Evolutionary conservation across 37 sponge, comb jelly and placozoan genomes (phyloP).

Genomic region (Aphrocallistes beatrix): DNA sequence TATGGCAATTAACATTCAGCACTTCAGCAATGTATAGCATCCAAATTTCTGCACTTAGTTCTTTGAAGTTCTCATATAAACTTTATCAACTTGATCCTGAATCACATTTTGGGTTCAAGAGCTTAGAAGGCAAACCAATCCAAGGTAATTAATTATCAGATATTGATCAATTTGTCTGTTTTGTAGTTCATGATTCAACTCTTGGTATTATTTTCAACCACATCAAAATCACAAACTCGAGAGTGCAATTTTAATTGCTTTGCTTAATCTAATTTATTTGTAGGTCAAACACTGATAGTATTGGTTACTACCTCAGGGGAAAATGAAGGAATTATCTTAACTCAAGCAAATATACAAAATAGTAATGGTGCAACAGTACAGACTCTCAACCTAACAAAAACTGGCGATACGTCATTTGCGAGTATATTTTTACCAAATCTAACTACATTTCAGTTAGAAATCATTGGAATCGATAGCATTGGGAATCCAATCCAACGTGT

Average conservation of each 20-base stretch:
- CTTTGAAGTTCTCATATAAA: background rate
- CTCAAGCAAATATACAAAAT: background rate
- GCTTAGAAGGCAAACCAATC: conserved; percentile 6
- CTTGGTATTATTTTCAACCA: background rate
- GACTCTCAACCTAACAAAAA: background rate
- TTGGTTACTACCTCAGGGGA: background rate
- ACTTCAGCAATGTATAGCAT: conserved; percentile 13
- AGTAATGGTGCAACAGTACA: background rate
- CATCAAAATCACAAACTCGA: background rate
- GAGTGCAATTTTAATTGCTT: background rate
- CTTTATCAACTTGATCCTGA: conserved; percentile 12
- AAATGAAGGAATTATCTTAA: background rate
- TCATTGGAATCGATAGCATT: background rate
- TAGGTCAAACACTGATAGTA: background rate
- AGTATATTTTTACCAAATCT: background rate
- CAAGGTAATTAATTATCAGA: conserved; percentile 11
- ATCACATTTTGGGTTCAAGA: background rate
- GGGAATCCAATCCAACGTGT: background rate
- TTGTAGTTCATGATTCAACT: no score
- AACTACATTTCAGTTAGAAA: background rate
- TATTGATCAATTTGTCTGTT: background rate
- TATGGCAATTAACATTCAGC: background rate
- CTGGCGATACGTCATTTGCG: background rate
- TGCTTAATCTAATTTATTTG: background rate
- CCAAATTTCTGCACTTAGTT: conserved; percentile 3